phyloP scores from a whole-genome alignment of 2,113 vertebrate species.

The Hydrolagus affinis region DNA sequence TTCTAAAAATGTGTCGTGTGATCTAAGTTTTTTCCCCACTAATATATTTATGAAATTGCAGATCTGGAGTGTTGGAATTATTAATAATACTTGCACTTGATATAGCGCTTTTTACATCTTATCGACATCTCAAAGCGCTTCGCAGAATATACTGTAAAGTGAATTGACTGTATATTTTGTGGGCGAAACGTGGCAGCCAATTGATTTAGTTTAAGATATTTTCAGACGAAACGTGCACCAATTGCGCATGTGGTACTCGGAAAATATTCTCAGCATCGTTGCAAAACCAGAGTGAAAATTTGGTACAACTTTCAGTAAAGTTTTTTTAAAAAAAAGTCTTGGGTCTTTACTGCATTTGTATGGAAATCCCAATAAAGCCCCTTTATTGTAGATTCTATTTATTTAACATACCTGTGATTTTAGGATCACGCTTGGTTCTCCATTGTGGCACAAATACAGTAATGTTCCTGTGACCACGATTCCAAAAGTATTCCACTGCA shows the following conservation, averaged over 20 bases:
- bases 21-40: too few species aligned
- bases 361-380: neutral
- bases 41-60: neutral
- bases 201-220: too few species aligned
- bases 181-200: too few species aligned
- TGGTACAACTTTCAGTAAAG: too few species aligned
- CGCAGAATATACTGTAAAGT: too few species aligned
- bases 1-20: too few species aligned
- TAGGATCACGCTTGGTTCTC: constrained; percentile 80
- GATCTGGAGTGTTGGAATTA: neutral
- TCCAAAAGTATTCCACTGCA: constrained; percentile 91
- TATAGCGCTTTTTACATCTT: too few species aligned
- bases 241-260: neutral
- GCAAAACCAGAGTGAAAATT: neutral
- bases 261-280: neutral
- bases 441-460: constrained; percentile 95
- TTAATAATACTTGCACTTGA: too few species aligned
- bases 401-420: constrained; percentile 68
- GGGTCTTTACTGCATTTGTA: too few species aligned
- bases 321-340: neutral
- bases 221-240: too few species aligned
- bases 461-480: constrained; percentile 83
- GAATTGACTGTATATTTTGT: too few species aligned
- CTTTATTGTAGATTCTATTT: neutral
- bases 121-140: too few species aligned